Conservation (phyloP, 2,888 invertebrate species). For the Drosophila mayaguana region DNA sequence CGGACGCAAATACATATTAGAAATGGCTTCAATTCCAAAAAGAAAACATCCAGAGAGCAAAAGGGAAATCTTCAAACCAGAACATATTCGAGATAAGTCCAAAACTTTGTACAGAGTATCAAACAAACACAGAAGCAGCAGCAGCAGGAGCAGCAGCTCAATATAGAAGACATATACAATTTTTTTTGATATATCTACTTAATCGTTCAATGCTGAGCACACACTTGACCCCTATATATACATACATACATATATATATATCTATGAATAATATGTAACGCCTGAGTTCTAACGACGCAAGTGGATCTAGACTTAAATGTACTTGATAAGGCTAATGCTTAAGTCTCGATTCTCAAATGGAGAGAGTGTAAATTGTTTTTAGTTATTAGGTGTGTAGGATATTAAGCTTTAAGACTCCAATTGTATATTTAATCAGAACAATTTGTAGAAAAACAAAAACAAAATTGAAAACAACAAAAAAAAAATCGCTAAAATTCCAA, state of each 20-base stretch:
- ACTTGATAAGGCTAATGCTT: constrained; percentile 66
- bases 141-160: constrained; percentile 22
- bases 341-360: constrained; percentile 64
- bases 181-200: constrained; percentile 17
- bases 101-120: constrained; percentile 28
- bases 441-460: constrained; percentile 32
- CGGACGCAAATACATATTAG: constrained; percentile 40
- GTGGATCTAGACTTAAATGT: constrained; percentile 77
- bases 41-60: constrained; percentile 26
- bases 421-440: constrained; percentile 64
- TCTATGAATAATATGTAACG: constrained; percentile 37
- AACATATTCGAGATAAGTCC: constrained; percentile 66
- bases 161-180: constrained; percentile 4
- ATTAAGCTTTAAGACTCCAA: constrained; percentile 59
- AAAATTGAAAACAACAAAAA: constrained; percentile 40
- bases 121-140: constrained; percentile 13
- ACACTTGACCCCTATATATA: constrained; percentile 25
- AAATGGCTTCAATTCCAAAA: constrained; percentile 75
- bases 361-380: constrained; percentile 71
- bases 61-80: constrained; percentile 26
- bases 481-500: constrained; percentile 45
- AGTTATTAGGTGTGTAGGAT: constrained; percentile 74
- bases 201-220: constrained; percentile 44
- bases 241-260: background rate
- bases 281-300: constrained; percentile 58